These are phyloP conservation scores for Cephalopachus bancanus DNA, from an alignment of 2,797 vertebrate genomes.

Conservation along the genomic window DNA sequence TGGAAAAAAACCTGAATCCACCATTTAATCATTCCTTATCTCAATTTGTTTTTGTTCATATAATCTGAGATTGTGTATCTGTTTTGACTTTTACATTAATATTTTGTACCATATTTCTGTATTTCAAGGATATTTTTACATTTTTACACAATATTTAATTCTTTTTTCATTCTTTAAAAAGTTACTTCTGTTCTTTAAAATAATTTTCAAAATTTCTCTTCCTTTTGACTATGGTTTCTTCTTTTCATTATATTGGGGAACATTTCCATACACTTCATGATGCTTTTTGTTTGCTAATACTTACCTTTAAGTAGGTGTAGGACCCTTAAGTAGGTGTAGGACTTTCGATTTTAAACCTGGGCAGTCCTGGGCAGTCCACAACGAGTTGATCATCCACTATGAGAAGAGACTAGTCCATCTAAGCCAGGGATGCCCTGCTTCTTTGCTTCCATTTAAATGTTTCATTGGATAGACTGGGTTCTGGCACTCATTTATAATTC, in stretches of 20 bases:
- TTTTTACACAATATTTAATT: neutral
- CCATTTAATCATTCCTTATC: neutral
- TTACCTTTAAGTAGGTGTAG: neutral
- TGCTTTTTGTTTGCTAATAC: neutral
- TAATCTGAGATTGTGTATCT: neutral
- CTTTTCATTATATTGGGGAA: neutral
- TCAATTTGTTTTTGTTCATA: neutral
- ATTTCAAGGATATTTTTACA: constrained; percentile 10
- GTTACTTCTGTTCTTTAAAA: neutral
- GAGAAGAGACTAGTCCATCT: neutral
- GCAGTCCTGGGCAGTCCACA: too few species aligned
- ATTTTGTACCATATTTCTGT: neutral
- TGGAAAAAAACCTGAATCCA: neutral
- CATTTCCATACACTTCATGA: neutral
- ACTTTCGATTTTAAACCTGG: neutral
- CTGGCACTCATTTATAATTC: neutral
- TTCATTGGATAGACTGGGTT: neutral
- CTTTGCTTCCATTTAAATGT: too few species aligned
- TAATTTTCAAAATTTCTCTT: neutral
- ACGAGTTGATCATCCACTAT: neutral
- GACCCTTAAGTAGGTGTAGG: too few species aligned
- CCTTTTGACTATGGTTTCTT: neutral
- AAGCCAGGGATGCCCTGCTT: neutral
- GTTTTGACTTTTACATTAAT: neutral
- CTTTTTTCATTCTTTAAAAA: neutral